phyloP scores from a whole-genome alignment of 2,888 invertebrate genomes.

The Invenusta paracnida region DNA sequence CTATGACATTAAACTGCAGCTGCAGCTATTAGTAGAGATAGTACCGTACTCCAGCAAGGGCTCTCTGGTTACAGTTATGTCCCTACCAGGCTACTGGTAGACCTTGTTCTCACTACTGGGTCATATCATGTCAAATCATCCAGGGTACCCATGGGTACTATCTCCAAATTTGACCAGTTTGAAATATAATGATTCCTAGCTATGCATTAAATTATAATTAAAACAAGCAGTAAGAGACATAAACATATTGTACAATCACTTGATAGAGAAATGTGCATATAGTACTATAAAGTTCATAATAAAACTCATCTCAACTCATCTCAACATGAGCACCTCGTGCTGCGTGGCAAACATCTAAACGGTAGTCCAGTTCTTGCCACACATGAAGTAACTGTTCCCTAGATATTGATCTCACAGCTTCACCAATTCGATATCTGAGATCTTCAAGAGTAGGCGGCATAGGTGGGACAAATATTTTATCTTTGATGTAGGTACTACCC shows the following conservation, averaged over 20 bases:
- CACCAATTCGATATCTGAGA: neutral
- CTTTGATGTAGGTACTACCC: neutral
- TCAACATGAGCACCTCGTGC: neutral
- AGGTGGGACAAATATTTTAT: neutral
- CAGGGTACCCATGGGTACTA: too few relatives aligned
- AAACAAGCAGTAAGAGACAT: neutral
- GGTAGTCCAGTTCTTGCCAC: neutral
- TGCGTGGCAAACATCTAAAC: neutral
- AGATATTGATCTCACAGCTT: neutral
- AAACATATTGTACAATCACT: neutral
- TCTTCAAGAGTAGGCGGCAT: neutral
- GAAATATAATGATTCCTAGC: too few relatives aligned
- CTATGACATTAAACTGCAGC: too few relatives aligned
- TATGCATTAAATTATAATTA: neutral
- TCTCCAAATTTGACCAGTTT: too few relatives aligned
- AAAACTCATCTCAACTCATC: neutral
- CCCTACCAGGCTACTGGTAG: too few relatives aligned
- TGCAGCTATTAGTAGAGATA: too few relatives aligned
- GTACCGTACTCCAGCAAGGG: too few relatives aligned
- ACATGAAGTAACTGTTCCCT: neutral
- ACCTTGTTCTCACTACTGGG: too few relatives aligned
- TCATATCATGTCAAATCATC: too few relatives aligned
- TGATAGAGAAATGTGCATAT: neutral
- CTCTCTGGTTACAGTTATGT: too few relatives aligned
- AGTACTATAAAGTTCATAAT: neutral